Evolutionary conservation across 2,113 vertebrate species (phyloP).

Genomic region (Pelodiscus sinensis): DNA sequence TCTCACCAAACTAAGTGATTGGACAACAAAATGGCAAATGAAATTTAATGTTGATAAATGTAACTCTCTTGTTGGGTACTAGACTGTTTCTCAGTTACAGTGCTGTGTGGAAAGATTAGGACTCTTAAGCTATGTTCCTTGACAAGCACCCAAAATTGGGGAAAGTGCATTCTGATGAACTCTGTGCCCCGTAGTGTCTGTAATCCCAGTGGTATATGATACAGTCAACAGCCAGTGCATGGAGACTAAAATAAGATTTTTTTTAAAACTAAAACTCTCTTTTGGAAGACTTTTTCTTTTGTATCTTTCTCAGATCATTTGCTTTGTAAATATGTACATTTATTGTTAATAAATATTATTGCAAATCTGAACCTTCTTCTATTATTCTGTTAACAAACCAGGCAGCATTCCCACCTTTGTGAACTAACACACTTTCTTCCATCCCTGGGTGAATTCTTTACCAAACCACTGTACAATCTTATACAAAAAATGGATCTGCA

Average conservation of each 20-base stretch:
- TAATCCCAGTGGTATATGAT: background rate
- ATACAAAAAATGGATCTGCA: background rate
- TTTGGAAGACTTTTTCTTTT: constrained; percentile 63
- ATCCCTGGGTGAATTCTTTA: background rate
- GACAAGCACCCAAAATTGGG: background rate
- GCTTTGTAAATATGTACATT: constrained; percentile 75
- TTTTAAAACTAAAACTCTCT: constrained; percentile 63
- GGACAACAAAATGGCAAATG: too few relatives aligned
- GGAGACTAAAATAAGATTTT: constrained; percentile 52
- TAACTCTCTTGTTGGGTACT: background rate
- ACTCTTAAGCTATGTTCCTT: background rate
- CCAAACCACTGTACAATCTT: background rate
- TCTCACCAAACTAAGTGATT: too few relatives aligned
- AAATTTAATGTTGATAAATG: too few relatives aligned
- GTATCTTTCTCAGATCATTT: constrained; percentile 70
- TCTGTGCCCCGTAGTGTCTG: background rate
- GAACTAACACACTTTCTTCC: background rate
- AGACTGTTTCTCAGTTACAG: background rate
- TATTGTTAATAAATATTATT: constrained; percentile 72
- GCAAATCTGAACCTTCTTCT: constrained; percentile 59
- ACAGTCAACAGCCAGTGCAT: background rate
- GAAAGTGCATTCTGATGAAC: constrained; percentile 2
- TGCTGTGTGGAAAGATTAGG: constrained; percentile 1
- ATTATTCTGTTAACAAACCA: constrained; percentile 62
- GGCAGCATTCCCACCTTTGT: background rate